These are phyloP conservation scores for Eupithecia tripunctaria DNA, from an alignment of 2,888 invertebrate genomes.

Conservation along the genomic window DNA sequence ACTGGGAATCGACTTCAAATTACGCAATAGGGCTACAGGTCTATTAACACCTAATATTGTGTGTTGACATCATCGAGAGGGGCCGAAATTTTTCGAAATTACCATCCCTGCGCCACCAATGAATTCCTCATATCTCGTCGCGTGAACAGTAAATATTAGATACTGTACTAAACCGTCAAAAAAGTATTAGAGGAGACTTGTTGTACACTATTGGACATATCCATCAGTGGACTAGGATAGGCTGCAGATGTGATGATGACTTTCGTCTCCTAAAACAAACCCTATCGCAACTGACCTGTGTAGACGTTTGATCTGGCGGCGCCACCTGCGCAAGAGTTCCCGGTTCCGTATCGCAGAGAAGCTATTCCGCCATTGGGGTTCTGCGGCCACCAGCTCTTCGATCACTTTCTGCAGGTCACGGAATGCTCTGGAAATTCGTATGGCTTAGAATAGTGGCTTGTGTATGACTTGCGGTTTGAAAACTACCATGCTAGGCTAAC, in stretches of 20 bases:
- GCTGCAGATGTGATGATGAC: not conserved
- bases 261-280: not conserved
- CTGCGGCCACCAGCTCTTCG: constrained; percentile 92
- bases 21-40: too few relatives aligned
- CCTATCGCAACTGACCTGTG: constrained; percentile 78
- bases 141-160: too few relatives aligned
- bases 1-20: too few relatives aligned
- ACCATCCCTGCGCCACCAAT: too few relatives aligned
- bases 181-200: not conserved
- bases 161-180: too few relatives aligned
- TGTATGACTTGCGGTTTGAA: not conserved
- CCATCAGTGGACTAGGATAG: not conserved
- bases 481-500: not conserved
- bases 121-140: too few relatives aligned
- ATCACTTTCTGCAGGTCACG: constrained; percentile 95
- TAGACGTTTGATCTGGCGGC: constrained; percentile 91
- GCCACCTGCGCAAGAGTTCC: constrained; percentile 93
- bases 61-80: too few relatives aligned
- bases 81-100: too few relatives aligned
- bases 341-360: constrained; percentile 91
- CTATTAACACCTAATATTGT: too few relatives aligned
- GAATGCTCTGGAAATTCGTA: constrained; percentile 80
- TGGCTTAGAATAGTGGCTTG: constrained; percentile 1
- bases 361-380: constrained; percentile 92
- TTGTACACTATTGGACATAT: not conserved